phyloP scores from a whole-genome alignment of 1,140 invertebrate species.

The Drosophila repletoides region DNA sequence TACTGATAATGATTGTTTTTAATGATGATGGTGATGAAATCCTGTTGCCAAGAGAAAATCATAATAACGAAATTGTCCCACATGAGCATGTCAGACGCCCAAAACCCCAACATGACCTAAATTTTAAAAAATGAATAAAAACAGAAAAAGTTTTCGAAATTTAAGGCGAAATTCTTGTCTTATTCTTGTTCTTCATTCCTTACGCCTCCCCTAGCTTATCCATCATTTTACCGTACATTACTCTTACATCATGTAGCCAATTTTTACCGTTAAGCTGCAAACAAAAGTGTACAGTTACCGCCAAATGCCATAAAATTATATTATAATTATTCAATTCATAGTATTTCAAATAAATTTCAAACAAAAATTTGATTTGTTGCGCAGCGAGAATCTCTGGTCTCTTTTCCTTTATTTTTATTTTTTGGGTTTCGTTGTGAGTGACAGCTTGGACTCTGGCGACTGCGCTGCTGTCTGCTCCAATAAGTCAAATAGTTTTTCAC shows the following conservation, averaged over 20 bases:
- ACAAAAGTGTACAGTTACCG: slow-evolving; percentile 60
- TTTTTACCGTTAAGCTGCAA: slow-evolving; percentile 57
- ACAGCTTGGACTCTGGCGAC: slow-evolving; percentile 19
- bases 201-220: background rate
- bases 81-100: slow-evolving; percentile 58
- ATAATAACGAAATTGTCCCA: slow-evolving; percentile 42
- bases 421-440: slow-evolving; percentile 15
- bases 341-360: slow-evolving; percentile 21
- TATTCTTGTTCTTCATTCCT: background rate
- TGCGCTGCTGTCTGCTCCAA: slow-evolving; percentile 66
- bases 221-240: slow-evolving; percentile 5
- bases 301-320: slow-evolving; percentile 3
- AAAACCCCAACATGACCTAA: too few relatives aligned
- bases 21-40: slow-evolving; percentile 55
- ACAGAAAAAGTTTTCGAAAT: slow-evolving; percentile 54
- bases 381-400: background rate
- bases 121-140: slow-evolving; percentile 5
- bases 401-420: background rate
- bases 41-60: slow-evolving; percentile 50
- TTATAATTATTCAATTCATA: slow-evolving; percentile 6
- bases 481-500: slow-evolving; percentile 76
- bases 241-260: slow-evolving; percentile 48
- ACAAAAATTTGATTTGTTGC: slow-evolving; percentile 5
- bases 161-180: slow-evolving; percentile 43
- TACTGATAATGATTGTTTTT: background rate